Base-by-base conservation (phyloP, 2,113 vertebrate species). In the Channa argus region DNA sequence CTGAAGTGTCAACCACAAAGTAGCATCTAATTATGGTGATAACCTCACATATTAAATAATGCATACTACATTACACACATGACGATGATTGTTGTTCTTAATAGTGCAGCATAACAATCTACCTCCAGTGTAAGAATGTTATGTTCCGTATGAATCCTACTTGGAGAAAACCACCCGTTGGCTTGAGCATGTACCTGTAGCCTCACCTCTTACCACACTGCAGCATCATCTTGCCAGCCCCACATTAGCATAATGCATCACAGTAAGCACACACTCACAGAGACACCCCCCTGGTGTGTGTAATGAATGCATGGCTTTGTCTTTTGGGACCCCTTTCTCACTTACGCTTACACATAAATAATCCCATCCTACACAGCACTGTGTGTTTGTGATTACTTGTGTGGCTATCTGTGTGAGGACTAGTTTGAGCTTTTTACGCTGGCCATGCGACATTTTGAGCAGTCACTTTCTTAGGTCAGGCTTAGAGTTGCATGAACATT, bases 341-440 rank as follows among this genome's bases (percentile, higher is more conserved):
- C 88, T 91, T 91, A 91, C 86, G 90, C 86, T 88, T 82, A 88
- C 91, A 88, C 83, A 90, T 91, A 88, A 92, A 88, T 91, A 91
- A 91, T 90, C 88, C 84, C 85, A 85, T 87, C 83, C 82, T 82
- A 82, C 86, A 80, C 79, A 39, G 77, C 69, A 60, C 54, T 12
- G 39, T 34, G 33, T 4, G 54, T 53, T 52, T 10, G 2, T 13
- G 8, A 24, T 24, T 24, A 24, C 52, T 45, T 51, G 50, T 8
- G 6, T 24, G 38, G 46, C 39, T 41, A 41, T 24, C 24, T 24
- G 24, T 24, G 1, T 41, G 39, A 41, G 39, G 4, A 41, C 39
- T 7, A 41, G 39, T 41, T 41, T 41, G 39, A 41, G 39, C 6
- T 41, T 41, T 41, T 41, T 41, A 41, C 6, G 24, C 24, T 24